A percentile compares a stretch with the other conserved stretches of the same genome.
Evolutionary conservation across 1,140 invertebrate genomes (phyloP).

Genomic region (Vanessa atalanta): DNA sequence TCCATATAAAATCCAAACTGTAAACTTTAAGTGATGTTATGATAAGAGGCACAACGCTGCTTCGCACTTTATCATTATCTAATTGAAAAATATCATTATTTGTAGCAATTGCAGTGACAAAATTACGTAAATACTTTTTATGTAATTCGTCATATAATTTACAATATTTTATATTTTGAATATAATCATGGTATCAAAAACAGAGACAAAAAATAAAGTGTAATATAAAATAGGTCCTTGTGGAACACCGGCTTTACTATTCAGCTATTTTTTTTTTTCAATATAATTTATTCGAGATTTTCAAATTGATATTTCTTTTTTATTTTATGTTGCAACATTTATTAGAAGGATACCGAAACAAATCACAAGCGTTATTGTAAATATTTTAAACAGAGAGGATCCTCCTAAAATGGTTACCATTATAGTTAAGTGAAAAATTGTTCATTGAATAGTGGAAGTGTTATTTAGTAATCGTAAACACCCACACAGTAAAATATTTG

Average conservation of each 20-base stretch:
- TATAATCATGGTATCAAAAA: background rate
- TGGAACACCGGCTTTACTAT: constrained; percentile 1
- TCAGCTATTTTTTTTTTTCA: background rate
- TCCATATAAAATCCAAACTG: background rate
- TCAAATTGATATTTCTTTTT: background rate
- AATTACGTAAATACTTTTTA: background rate
- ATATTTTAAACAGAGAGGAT: background rate
- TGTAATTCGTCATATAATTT: background rate
- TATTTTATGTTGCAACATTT: background rate
- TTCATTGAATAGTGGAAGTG: constrained; percentile 21
- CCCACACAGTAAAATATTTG: background rate
- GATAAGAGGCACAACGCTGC: constrained; percentile 3
- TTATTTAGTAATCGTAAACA: constrained; percentile 2
- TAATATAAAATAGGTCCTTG: constrained; percentile 21
- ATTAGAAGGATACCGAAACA: background rate
- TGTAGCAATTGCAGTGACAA: background rate
- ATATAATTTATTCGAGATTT: background rate
- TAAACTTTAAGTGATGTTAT: background rate
- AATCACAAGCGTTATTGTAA: too few relatives aligned
- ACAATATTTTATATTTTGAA: background rate
- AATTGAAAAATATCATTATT: background rate
- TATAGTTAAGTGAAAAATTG: constrained; percentile 31
- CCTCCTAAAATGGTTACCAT: constrained; percentile 30
- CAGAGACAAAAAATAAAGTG: constrained; percentile 9
- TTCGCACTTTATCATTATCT: constrained; percentile 16